phyloP scores from a whole-genome alignment of 2,888 invertebrate genomes.

The Lydus trimaculatus region DNA sequence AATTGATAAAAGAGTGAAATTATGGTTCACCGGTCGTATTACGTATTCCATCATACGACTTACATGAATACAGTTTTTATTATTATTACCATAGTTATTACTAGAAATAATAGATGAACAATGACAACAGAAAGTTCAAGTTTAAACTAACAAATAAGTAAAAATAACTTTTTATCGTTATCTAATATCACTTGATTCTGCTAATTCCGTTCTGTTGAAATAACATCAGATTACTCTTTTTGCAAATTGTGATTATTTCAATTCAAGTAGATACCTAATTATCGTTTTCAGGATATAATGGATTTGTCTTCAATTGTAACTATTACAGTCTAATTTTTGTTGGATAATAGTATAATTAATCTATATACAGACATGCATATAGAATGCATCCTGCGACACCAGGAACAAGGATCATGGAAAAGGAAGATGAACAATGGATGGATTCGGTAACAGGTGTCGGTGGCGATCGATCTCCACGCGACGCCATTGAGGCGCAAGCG shows the following conservation, averaged over 20 bases:
- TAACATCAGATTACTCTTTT: no score
- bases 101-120: not conserved
- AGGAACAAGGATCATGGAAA: constrained; percentile 18
- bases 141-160: no score
- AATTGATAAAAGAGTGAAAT: not conserved
- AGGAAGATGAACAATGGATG: constrained; percentile 31
- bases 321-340: not conserved
- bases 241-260: not conserved
- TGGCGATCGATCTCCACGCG: constrained; percentile 55
- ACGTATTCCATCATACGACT: not conserved
- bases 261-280: no score
- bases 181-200: no score
- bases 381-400: constrained; percentile 9
- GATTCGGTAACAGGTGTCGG: constrained; percentile 60
- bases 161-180: no score
- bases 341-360: not conserved
- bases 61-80: not conserved
- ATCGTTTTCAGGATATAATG: not conserved
- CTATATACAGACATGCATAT: not conserved
- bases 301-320: not conserved
- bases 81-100: not conserved
- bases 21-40: not conserved
- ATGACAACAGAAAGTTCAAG: not conserved
- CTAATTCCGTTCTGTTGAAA: no score
- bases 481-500: constrained; percentile 49